Base-by-base conservation (phyloP, 2,888 invertebrate genomes). In the Agriopis leucophaearia region DNA sequence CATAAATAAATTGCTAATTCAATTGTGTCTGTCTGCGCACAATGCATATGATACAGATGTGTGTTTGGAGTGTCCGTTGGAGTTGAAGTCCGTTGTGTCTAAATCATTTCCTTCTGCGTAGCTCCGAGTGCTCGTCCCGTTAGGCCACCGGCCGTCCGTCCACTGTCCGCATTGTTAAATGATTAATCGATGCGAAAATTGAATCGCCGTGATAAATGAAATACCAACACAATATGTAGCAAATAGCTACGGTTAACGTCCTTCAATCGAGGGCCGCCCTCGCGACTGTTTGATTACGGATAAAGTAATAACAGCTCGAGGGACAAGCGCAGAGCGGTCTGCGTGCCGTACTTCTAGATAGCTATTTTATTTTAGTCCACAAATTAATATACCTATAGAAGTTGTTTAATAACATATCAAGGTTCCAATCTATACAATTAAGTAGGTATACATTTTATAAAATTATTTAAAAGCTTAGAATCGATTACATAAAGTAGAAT, bases 131-230 rank as follows among this genome's bases (percentile, higher is more conserved):
- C 38, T 55, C 50, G 47, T 50, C 61, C 40, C 64, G 62, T 61
- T 54, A 61, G 57, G 42, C 52, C 60, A 56, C 27, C 54, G 48
- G 40, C 61, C 44, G 51, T 74, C 73, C 74, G 73, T 71, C 74
- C 74, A 77, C 75, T 77, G 81, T 74, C 64, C 64, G 64, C 56
- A 59, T 68, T 68, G 68, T 68, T 64, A 64, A 68, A 68, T 87
- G 87, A 87, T 88, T 88, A 87, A 88, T 88, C 82, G 83, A 78
- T 78, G 76, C 75, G 81, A 82, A 88, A 87, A 88, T 87, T 88
- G 87, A 88, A 88, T 83, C 78, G 80, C 81, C 79, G 78, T 86
- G 85, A 87, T 86, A 84, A 86, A 87, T 87, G 85, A 86, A 88
- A 87, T 82, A 86, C 81, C 84, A 83, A 80, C 84, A 85, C 84